Percentiles rank a stretch among this genome's conserved stretches.
Evolutionary conservation across 2,797 vertebrate genomes (phyloP).

Genomic region (Trichosurus vulpecula): DNA sequence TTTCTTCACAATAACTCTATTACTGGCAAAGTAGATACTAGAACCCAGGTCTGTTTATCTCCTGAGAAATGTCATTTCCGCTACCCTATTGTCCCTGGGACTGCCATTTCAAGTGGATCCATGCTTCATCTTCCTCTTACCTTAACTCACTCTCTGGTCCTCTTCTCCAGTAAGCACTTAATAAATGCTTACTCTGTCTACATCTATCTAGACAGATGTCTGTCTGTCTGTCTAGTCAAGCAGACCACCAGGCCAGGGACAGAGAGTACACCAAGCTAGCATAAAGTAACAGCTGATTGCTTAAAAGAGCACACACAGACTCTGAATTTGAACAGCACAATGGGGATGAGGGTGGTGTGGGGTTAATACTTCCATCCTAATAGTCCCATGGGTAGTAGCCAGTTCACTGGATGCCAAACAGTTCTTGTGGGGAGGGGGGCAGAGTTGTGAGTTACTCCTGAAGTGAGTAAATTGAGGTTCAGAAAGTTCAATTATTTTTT

Average conservation of each 20-base stretch:
- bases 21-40: neutral
- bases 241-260: neutral
- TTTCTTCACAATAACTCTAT: neutral
- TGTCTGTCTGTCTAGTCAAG: neutral
- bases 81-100: neutral
- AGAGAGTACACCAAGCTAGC: neutral
- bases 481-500: neutral
- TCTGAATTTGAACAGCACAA: neutral
- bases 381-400: neutral
- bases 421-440: neutral
- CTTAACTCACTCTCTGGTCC: neutral
- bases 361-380: neutral
- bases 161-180: neutral
- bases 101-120: neutral
- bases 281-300: neutral
- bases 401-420: neutral
- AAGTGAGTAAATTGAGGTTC: neutral
- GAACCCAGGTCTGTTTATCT: neutral
- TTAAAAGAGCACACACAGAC: neutral
- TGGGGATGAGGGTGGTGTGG: neutral
- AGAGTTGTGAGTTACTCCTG: neutral
- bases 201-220: neutral
- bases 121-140: neutral
- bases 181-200: neutral
- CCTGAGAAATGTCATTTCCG: neutral